Conservation (phyloP, 2,113 vertebrate species). For the Mus spicilegus region DNA sequence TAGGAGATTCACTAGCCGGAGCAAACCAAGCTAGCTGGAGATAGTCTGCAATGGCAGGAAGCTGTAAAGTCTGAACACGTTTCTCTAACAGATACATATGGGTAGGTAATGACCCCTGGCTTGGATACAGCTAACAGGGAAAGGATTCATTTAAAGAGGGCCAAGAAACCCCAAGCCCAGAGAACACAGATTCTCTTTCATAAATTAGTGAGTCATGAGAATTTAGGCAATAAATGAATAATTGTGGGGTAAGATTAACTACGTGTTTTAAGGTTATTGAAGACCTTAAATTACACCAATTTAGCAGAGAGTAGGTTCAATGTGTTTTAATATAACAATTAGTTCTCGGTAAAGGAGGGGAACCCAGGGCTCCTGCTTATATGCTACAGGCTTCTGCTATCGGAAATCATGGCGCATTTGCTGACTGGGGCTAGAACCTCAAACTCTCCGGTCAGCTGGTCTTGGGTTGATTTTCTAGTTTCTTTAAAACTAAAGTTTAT, state of each 20-base stretch:
- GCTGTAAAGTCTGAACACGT: slow-evolving; percentile 35
- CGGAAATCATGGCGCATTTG: neutral
- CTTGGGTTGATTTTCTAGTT: slow-evolving; percentile 3
- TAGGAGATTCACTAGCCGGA: neutral
- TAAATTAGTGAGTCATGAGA: slow-evolving; percentile 74
- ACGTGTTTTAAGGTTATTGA: slow-evolving; percentile 71
- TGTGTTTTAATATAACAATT: slow-evolving; percentile 57
- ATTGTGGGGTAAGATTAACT: slow-evolving; percentile 73
- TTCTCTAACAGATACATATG: slow-evolving; percentile 43
- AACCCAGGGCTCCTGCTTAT: neutral
- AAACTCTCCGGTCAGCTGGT: neutral
- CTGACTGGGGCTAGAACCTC: neutral
- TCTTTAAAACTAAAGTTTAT: slow-evolving; percentile 6
- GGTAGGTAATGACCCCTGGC: slow-evolving; percentile 28
- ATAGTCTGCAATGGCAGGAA: slow-evolving; percentile 14
- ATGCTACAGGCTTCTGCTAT: neutral
- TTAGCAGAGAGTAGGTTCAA: slow-evolving; percentile 66
- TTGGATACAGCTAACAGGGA: slow-evolving; percentile 44
- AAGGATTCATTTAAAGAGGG: slow-evolving; percentile 68
- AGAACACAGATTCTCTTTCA: slow-evolving; percentile 57
- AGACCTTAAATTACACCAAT: slow-evolving; percentile 72
- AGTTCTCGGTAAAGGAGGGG: neutral
- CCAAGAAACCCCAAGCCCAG: slow-evolving; percentile 41
- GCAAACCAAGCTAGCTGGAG: slow-evolving; percentile 3
- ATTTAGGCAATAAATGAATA: slow-evolving; percentile 77